phyloP scores from a whole-genome alignment of 2,888 invertebrate genomes.

The Caradrina clavipalpis region DNA sequence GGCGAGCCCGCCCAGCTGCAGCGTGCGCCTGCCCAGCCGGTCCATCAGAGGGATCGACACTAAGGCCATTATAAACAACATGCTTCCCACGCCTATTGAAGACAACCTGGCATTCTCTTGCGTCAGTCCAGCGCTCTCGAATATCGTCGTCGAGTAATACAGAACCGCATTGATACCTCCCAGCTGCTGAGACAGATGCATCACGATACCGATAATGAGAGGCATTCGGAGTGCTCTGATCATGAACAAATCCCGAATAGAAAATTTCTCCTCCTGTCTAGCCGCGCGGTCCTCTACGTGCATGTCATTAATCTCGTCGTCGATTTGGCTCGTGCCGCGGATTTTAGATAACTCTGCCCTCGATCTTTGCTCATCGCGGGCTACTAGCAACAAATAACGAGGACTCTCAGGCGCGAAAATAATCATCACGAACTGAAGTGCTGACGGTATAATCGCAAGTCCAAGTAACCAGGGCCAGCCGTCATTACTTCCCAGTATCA shows the following conservation, averaged over 20 bases:
- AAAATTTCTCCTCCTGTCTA: conserved; percentile 83
- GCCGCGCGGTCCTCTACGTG: conserved; percentile 85
- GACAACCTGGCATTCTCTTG: conserved; percentile 92
- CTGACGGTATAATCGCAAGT: conserved; percentile 83
- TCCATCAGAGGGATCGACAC: conserved; percentile 95
- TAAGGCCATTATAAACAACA: conserved; percentile 94
- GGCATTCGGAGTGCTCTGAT: conserved; percentile 81
- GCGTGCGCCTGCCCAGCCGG: conserved; percentile 92
- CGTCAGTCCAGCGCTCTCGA: conserved; percentile 91
- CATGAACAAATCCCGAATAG: conserved; percentile 80
- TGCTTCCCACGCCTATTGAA: conserved; percentile 93
- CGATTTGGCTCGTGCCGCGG: conserved; percentile 82
- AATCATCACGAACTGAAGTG: conserved; percentile 82
- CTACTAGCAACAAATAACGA: conserved; percentile 82
- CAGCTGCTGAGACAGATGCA: conserved; percentile 89
- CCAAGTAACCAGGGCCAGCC: conserved; percentile 89
- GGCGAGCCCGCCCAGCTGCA: conserved; percentile 93
- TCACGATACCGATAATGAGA: conserved; percentile 86
- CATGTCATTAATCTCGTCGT: conserved; percentile 88
- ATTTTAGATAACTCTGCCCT: conserved; percentile 79
- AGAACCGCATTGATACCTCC: conserved; percentile 92
- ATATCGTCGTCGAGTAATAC: conserved; percentile 93
- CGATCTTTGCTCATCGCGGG: conserved; percentile 83
- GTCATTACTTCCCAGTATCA: conserved; percentile 83
- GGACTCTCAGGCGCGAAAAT: conserved; percentile 87